Evolutionary conservation across 2,113 vertebrate species (phyloP).

Genomic region (Actenoides hombroni): DNA sequence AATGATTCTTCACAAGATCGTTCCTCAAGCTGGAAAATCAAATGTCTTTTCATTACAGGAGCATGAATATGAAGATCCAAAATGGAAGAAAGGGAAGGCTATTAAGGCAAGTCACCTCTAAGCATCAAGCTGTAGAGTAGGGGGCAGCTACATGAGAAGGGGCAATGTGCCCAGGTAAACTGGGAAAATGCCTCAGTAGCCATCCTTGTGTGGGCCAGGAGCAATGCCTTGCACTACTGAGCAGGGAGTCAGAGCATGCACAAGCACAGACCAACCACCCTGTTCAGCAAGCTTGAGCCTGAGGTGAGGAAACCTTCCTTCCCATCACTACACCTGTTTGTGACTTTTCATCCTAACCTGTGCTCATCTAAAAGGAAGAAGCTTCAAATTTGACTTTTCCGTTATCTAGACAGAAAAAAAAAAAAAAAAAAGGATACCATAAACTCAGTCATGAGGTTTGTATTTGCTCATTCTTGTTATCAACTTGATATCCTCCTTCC

Average conservation of each 20-base stretch:
- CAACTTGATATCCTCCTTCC: not conserved
- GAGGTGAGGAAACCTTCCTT: not conserved
- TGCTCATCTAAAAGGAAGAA: not conserved
- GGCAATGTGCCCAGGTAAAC: not conserved
- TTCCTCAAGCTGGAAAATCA: not conserved
- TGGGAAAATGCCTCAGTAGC: not conserved
- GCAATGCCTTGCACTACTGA: not conserved
- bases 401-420: not conserved
- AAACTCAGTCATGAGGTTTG: not conserved
- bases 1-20: not conserved
- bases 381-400: not conserved
- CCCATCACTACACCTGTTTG: not conserved
- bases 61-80: not conserved
- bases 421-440: not conserved
- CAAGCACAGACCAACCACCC: not conserved
- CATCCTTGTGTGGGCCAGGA: not conserved
- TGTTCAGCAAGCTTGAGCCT: not conserved
- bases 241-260: accelerated
- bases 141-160: not conserved
- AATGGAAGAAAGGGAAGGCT: not conserved
- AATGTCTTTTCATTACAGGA: not conserved
- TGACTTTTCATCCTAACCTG: not conserved
- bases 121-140: not conserved
- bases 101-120: not conserved
- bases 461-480: not conserved